Percentiles rank a stretch among this genome's conserved stretches.
These are phyloP conservation scores for Euura lappo DNA, from an alignment of 1,140 invertebrate genomes.

Conservation along the genomic window DNA sequence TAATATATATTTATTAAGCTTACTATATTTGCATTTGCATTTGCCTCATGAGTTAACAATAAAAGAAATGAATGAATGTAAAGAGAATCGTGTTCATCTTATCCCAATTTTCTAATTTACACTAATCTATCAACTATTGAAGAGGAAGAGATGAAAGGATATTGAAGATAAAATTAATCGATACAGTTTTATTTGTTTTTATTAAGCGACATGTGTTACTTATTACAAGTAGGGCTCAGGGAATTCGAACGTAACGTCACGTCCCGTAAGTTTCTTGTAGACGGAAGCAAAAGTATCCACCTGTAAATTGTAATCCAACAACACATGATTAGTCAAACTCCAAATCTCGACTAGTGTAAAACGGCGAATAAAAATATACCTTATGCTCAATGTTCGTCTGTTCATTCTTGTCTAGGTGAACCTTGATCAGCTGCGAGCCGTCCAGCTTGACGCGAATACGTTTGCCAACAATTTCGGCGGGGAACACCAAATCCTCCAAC, in stretches of 20 bases:
- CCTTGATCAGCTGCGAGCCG: conserved; percentile 95
- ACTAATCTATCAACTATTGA: too few species aligned
- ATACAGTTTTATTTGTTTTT: conserved; percentile 37
- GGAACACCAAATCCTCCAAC: conserved; percentile 96
- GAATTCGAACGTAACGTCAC: conserved; percentile 99
- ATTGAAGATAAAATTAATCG: too few species aligned
- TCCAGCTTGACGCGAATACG: conserved; percentile 95
- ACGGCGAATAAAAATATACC: conserved; percentile 61
- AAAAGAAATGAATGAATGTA: conserved; percentile 7
- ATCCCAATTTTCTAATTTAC: not conserved
- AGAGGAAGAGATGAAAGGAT: too few species aligned
- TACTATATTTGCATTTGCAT: not conserved
- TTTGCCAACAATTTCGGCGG: conserved; percentile 99
- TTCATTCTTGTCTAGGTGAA: conserved; percentile 98
- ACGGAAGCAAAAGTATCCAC: conserved; percentile 97
- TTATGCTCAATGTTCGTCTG: conserved; percentile 99
- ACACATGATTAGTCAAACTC: conserved; percentile 11
- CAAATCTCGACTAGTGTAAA: conserved; percentile 13
- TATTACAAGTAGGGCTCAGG: conserved; percentile 95
- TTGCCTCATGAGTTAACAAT: conserved; percentile 2
- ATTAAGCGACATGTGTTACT: conserved; percentile 60
- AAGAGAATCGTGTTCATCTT: not conserved
- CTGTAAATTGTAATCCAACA: conserved; percentile 66
- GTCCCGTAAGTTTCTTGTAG: conserved; percentile 98
- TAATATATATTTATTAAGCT: conserved; percentile 14